Percentiles rank a stretch among this genome's conserved stretches.
These are phyloP conservation scores for Chaetops frenatus DNA, from an alignment of 2,113 vertebrate species.

Conservation along the genomic window DNA sequence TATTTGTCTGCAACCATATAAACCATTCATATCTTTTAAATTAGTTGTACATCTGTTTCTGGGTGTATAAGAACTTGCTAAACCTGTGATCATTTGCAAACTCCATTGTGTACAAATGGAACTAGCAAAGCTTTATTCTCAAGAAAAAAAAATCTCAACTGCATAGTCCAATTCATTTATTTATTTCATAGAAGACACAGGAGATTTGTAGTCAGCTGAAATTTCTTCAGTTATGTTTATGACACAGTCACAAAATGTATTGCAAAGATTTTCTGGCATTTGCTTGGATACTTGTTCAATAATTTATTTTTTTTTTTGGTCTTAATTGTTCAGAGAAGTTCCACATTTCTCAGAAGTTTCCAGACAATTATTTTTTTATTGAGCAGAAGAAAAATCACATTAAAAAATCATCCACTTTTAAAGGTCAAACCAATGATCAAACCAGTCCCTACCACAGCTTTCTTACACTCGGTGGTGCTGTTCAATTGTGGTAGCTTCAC, in stretches of 20 bases:
- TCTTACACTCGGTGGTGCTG: not conserved
- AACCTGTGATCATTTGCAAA: not conserved
- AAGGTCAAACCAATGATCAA: not conserved
- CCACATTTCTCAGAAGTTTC: not conserved
- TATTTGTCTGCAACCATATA: not conserved
- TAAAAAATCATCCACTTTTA: not conserved
- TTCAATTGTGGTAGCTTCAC: not conserved
- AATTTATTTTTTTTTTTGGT: not conserved
- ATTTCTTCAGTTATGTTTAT: not conserved
- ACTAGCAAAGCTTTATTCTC: not conserved
- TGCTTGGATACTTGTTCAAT: not conserved
- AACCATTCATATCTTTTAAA: not conserved
- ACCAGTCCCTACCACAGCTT: not conserved
- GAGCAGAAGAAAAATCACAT: not conserved
- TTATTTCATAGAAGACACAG: not conserved
- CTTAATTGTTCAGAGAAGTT: not conserved
- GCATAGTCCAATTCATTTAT: not conserved
- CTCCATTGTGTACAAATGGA: not conserved
- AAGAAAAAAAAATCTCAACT: not conserved
- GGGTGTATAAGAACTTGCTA: not conserved
- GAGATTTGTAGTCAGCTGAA: not conserved
- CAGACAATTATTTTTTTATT: not conserved
- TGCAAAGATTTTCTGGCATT: not conserved
- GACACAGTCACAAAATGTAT: not conserved
- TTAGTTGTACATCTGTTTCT: not conserved